Percentiles rank a stretch among this genome's conserved stretches.
Evolutionary conservation across 2,113 vertebrate genomes (phyloP).

Genomic region (Gopherus evgoodei): DNA sequence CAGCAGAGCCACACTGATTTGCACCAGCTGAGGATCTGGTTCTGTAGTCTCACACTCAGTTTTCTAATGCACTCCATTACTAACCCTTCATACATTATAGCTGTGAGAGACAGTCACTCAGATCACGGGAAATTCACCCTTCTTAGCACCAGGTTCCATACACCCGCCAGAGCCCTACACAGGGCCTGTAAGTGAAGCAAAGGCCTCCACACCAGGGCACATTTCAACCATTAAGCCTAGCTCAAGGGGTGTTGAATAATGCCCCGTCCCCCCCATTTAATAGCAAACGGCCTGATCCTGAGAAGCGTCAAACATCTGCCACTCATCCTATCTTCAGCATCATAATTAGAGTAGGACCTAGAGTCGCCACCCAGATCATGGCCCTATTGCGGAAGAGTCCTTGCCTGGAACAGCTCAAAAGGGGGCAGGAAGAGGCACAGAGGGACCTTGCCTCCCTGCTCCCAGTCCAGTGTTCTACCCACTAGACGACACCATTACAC

Average conservation of each 20-base stretch:
- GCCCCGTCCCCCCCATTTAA: background rate
- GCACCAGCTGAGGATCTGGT: accelerated
- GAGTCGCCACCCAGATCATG: accelerated
- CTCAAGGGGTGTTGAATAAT: background rate
- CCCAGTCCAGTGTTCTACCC: background rate
- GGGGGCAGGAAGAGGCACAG: background rate
- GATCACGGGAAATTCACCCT: background rate
- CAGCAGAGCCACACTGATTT: accelerated
- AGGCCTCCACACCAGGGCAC: too few relatives aligned
- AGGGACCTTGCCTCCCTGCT: background rate
- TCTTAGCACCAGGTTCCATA: background rate
- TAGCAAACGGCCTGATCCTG: background rate
- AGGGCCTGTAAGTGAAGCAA: background rate
- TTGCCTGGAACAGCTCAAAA: accelerated
- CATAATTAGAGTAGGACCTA: accelerated
- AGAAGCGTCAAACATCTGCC: background rate
- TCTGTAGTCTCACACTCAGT: accelerated
- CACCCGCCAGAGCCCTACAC: background rate
- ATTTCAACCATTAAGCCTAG: background rate
- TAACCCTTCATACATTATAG: background rate
- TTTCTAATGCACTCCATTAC: background rate
- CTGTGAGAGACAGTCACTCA: background rate
- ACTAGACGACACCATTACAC: background rate
- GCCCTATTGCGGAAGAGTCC: accelerated
- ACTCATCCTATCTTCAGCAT: background rate